phyloP scores from a whole-genome alignment of 2,888 invertebrate genomes.

The Chloromyia formosa region DNA sequence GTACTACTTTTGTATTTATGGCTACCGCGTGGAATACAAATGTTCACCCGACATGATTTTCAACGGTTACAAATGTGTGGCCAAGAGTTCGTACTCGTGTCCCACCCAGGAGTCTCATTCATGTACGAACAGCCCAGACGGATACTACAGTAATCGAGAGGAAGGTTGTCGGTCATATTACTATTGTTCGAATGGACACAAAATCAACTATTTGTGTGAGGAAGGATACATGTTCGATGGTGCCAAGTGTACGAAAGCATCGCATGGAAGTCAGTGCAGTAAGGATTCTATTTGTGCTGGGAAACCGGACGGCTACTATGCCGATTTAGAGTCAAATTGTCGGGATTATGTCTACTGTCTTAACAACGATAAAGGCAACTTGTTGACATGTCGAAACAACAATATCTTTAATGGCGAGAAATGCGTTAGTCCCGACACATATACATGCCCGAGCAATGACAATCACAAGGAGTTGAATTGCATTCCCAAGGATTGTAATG shows the following conservation, averaged over 20 bases:
- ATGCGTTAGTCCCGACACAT: slow-evolving; percentile 65
- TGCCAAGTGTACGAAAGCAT: slow-evolving; percentile 62
- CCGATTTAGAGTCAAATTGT: slow-evolving; percentile 67
- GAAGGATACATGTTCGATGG: slow-evolving; percentile 68
- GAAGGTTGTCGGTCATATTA: slow-evolving; percentile 70
- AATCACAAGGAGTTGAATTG: slow-evolving; percentile 58
- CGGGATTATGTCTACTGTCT: slow-evolving; percentile 70
- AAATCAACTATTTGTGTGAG: slow-evolving; percentile 69
- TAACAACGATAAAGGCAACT: slow-evolving; percentile 67
- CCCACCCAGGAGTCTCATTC: slow-evolving; percentile 65
- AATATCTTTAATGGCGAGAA: slow-evolving; percentile 70
- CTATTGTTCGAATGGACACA: slow-evolving; percentile 68
- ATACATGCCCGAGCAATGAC: slow-evolving; percentile 63
- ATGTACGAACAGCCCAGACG: slow-evolving; percentile 67
- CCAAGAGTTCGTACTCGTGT: slow-evolving; percentile 64
- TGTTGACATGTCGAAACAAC: slow-evolving; percentile 67
- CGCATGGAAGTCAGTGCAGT: slow-evolving; percentile 52
- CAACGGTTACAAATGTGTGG: slow-evolving; percentile 69
- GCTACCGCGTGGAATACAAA: slow-evolving; percentile 65
- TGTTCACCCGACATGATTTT: slow-evolving; percentile 67
- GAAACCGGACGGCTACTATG: slow-evolving; percentile 68
- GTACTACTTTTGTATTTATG: slow-evolving; percentile 70
- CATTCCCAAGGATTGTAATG: slow-evolving; percentile 54
- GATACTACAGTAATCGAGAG: slow-evolving; percentile 65
- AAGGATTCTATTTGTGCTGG: slow-evolving; percentile 62